phyloP scores from a whole-genome alignment of 2,888 invertebrate species.

The Heliconius erato region DNA sequence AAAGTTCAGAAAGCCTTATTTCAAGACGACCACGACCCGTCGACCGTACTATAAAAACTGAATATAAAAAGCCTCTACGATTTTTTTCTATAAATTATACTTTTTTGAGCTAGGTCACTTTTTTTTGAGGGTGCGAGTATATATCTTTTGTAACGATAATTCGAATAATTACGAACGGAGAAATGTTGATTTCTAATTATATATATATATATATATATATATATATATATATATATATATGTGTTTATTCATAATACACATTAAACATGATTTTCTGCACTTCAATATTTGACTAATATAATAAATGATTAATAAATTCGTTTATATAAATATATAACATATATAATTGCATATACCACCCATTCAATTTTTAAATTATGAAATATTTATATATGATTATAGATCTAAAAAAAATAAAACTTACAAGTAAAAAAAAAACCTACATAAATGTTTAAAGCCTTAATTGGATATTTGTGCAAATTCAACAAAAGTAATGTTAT shows the following conservation, averaged over 20 bases:
- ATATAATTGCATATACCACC: not conserved
- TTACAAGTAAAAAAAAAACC: not conserved
- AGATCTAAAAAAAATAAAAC: constrained; percentile 3
- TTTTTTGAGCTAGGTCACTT: not conserved
- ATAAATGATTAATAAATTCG: constrained; percentile 17
- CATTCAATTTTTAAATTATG: constrained; percentile 1
- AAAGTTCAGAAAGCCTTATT: not conserved
- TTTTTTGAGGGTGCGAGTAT: not conserved
- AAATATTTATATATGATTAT: not conserved
- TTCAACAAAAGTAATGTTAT: constrained; percentile 30
- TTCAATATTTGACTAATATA: constrained; percentile 9
- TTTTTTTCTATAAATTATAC: not conserved
- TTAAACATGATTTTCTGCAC: constrained; percentile 6
- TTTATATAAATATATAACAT: constrained; percentile 18
- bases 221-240: no score
- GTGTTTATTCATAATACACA: not conserved
- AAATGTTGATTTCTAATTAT: no score
- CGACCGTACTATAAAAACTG: not conserved
- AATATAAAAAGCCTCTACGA: not conserved
- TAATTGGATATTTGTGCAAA: constrained; percentile 31
- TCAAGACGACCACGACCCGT: not conserved
- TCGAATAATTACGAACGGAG: not conserved
- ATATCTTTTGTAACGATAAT: not conserved
- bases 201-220: no score
- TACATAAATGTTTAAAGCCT: not conserved